phyloP scores from a whole-genome alignment of 2,888 invertebrate species.

The Lithophane semibrunnea region DNA sequence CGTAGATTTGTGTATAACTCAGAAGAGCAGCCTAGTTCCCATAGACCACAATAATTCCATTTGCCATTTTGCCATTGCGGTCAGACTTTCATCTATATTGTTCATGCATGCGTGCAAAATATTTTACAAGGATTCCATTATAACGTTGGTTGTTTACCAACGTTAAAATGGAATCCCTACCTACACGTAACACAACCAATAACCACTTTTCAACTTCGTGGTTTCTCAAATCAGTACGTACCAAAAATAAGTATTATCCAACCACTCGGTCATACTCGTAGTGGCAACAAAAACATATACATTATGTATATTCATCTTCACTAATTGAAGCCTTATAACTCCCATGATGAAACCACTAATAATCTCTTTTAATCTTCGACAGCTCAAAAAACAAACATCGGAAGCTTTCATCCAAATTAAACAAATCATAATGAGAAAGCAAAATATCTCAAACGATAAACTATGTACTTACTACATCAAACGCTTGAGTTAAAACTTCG shows the following conservation, averaged over 20 bases:
- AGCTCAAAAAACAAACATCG: conserved; percentile 37
- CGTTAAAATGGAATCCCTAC: not conserved
- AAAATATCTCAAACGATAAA: conserved; percentile 42
- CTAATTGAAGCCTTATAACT: conserved; percentile 29
- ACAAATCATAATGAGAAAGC: conserved; percentile 51
- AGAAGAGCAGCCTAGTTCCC: not conserved
- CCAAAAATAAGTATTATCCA: not conserved
- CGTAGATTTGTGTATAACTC: not conserved
- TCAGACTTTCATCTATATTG: conserved; percentile 11
- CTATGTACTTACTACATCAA: conserved; percentile 53
- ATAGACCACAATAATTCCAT: conserved; percentile 2
- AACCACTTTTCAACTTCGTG: not conserved
- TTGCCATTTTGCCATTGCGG: conserved; percentile 2
- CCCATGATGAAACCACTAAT: conserved; percentile 19
- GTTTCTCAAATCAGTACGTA: not conserved
- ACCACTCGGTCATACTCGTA: not conserved
- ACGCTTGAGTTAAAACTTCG: conserved; percentile 45
- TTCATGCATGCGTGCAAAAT: not conserved
- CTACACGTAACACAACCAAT: not conserved
- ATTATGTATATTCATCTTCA: conserved; percentile 4
- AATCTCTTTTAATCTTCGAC: conserved; percentile 49
- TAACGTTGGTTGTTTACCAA: too few relatives aligned
- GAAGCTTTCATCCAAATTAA: conserved; percentile 54
- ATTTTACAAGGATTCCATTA: too few relatives aligned
- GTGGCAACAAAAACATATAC: not conserved